Base-by-base conservation (phyloP, 1,140 invertebrate genomes). In the Mactra quadrangularis region DNA sequence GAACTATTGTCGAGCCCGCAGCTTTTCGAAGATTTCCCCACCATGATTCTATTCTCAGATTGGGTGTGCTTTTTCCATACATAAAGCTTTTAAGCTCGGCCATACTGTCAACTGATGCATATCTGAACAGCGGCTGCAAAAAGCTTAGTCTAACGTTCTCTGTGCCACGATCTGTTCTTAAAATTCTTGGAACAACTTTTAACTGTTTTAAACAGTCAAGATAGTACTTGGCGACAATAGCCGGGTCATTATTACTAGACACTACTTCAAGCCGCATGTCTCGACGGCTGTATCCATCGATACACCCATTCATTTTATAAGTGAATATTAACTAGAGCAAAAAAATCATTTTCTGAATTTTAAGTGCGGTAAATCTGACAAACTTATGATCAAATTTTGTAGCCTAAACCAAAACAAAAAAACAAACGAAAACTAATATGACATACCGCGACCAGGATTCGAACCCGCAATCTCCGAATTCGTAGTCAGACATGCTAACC, bases 281-380 rank as follows among this genome's bases (percentile, higher is more conserved):
- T 41, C 85, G 75, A 33, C 87, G 70, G 19, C 89, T 90, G 78
- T 82, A 91, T 1, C 90, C 88, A 84, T 91, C 90, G 17, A 91
- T 87, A 27, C 83, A 87, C 47, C 87, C 88, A 75, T n/a, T n/a
- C n/a, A n/a, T n/a, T n/a, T n/a, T n/a, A n/a, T n/a, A n/a, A n/a
- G n/a, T n/a, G n/a, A n/a, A 87, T 78, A 22, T 91, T 88, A 22
- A 84, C 79, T 41, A 91, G 81, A 13, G 89, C 90, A 84, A 85
- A 91, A 45, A 86, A 70, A 90, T 91, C 19, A 91, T 74, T 83
- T 91, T 91, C 57, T 90, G n/a, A n/a, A n/a, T n/a, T n/a, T n/a
- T n/a, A n/a, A n/a, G n/a, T n/a, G n/a, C n/a, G n/a, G n/a, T n/a
- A n/a, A n/a, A n/a, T n/a, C n/a, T n/a, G n/a, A n/a, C n/a, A n/a